Evolutionary conservation across 2,888 invertebrate genomes (phyloP).

Genomic region (Norana najaformis): DNA sequence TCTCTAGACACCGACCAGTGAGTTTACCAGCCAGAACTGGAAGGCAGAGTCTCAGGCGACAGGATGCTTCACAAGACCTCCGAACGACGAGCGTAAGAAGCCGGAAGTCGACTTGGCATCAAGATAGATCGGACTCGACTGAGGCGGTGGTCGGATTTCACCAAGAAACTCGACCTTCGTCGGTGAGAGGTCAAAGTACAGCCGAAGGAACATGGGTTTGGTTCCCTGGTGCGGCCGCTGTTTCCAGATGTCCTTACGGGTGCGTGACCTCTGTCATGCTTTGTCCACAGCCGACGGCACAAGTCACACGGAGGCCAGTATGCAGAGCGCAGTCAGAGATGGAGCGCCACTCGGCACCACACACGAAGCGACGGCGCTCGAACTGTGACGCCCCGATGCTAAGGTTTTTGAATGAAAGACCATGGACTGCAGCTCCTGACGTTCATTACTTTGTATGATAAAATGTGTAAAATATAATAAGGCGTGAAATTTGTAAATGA

Average conservation of each 20-base stretch:
- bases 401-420: background rate
- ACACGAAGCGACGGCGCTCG: background rate
- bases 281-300: background rate
- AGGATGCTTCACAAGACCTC: background rate
- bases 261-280: background rate
- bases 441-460: background rate
- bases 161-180: background rate
- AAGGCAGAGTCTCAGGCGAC: background rate
- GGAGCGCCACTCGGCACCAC: background rate
- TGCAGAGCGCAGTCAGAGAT: background rate
- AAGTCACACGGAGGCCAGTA: background rate
- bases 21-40: background rate
- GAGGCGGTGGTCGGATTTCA: background rate
- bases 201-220: background rate
- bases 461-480: background rate
- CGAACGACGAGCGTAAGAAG: background rate
- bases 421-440: background rate
- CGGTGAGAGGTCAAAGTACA: background rate
- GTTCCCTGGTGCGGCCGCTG: background rate
- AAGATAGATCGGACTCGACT: background rate
- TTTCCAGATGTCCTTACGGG: background rate
- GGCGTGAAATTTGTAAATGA: background rate
- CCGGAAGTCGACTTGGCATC: background rate
- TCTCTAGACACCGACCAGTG: background rate
- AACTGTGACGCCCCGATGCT: background rate